Percentiles rank a stretch among this genome's conserved stretches.
Evolutionary conservation across 1,140 invertebrate species (phyloP).

Genomic region (Aphaenogaster rudis): DNA sequence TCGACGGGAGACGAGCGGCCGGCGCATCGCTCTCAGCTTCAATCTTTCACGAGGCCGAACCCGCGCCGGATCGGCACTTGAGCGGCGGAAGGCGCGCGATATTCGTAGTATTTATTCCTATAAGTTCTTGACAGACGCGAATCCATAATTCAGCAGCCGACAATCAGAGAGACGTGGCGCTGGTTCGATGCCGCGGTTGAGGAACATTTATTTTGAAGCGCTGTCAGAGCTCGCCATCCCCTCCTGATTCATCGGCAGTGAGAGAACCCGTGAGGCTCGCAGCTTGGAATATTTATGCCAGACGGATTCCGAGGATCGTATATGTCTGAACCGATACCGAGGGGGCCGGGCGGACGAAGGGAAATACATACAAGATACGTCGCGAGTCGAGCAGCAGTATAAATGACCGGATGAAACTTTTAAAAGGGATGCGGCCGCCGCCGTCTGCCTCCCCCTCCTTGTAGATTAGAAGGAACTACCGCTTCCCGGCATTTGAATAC

Average conservation of each 20-base stretch:
- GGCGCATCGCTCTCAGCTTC: constrained; percentile 34
- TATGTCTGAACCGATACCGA: constrained; percentile 44
- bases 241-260: constrained; percentile 48
- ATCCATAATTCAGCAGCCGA: constrained; percentile 61
- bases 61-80: constrained; percentile 16
- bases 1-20: neutral
- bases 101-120: constrained; percentile 59
- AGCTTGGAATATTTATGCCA: constrained; percentile 55
- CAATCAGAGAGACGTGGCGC: constrained; percentile 54
- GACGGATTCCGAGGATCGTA: constrained; percentile 50
- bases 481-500: constrained; percentile 38
- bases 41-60: constrained; percentile 49
- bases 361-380: constrained; percentile 48
- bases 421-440: constrained; percentile 26
- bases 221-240: constrained; percentile 38
- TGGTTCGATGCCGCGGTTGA: constrained; percentile 38
- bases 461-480: constrained; percentile 53
- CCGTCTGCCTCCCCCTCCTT: neutral
- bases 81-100: neutral
- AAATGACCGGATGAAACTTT: constrained; percentile 61
- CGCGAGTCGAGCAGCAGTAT: constrained; percentile 50
- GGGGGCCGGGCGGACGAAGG: too few species aligned
- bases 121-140: constrained; percentile 54
- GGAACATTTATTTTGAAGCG: constrained; percentile 63
- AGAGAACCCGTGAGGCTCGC: constrained; percentile 12